Conservation (phyloP, 2,797 vertebrate genomes). For the Gorsachius magnificus region DNA sequence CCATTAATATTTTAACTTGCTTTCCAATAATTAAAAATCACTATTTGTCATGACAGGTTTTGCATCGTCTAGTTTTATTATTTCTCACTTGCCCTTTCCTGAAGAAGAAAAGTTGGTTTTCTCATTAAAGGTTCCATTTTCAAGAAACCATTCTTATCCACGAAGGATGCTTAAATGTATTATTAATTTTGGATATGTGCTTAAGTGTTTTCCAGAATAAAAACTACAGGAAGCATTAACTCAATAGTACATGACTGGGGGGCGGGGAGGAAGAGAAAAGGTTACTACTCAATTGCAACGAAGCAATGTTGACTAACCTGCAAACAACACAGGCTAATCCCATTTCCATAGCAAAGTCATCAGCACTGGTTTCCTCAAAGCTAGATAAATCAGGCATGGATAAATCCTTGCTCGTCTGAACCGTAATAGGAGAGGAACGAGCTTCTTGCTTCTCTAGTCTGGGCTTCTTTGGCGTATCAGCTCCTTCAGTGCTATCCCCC, state of each 20-base stretch:
- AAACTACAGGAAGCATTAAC: not conserved
- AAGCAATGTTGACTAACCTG: slow-evolving; percentile 74
- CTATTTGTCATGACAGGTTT: not conserved
- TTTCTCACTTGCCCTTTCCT: not conserved
- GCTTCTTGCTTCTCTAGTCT: slow-evolving; percentile 90
- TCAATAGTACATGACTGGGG: not conserved
- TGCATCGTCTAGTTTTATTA: not conserved
- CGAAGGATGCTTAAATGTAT: not conserved
- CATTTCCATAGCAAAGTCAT: slow-evolving; percentile 99
- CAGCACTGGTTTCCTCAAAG: slow-evolving; percentile 95
- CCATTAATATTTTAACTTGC: not conserved
- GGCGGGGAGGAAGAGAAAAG: not conserved
- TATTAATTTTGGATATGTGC: not conserved
- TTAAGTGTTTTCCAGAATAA: not conserved
- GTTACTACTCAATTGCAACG: not conserved
- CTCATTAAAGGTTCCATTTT: not conserved
- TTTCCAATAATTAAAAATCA: not conserved
- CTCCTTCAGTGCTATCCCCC: slow-evolving; percentile 82
- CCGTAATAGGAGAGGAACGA: slow-evolving; percentile 88
- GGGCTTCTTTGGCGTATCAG: slow-evolving; percentile 90
- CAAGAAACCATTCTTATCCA: not conserved
- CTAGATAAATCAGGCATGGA: slow-evolving; percentile 87
- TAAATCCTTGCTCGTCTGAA: slow-evolving; percentile 91
- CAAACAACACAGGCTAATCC: slow-evolving; percentile 97
- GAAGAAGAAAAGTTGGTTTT: not conserved